Evolutionary conservation across 2,113 vertebrate species (phyloP).

Genomic region (Callionymus lyra): DNA sequence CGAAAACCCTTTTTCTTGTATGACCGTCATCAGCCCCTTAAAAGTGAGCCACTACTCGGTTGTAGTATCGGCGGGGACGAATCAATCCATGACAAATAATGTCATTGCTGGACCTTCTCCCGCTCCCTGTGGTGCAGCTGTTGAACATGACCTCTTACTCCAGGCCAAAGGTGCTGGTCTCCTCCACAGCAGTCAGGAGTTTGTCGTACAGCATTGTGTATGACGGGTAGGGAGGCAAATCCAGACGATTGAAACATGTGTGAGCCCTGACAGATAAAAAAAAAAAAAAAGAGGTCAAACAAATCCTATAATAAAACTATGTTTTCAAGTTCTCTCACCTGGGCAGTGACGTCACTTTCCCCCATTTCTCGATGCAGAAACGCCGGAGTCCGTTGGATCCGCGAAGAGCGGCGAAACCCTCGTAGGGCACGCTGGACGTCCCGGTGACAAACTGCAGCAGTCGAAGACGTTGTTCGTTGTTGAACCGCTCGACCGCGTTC

Average conservation of each 20-base stretch:
- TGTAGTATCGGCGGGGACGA: not conserved
- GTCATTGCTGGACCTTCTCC: no score
- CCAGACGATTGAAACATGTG: slow-evolving; percentile 95
- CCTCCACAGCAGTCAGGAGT: slow-evolving; percentile 91
- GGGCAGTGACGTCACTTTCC: slow-evolving; percentile 91
- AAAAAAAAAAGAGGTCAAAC: not conserved
- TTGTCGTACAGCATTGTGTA: slow-evolving; percentile 95
- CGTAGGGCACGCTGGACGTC: slow-evolving; percentile 92
- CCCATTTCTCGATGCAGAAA: slow-evolving; percentile 99
- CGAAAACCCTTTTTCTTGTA: no score
- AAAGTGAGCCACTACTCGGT: not conserved
- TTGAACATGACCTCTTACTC: slow-evolving; percentile 69
- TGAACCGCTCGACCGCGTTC: slow-evolving; percentile 90
- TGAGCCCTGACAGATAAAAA: slow-evolving; percentile 76
- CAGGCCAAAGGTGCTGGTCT: slow-evolving; percentile 97
- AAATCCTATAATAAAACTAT: not conserved
- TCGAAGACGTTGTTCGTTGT: slow-evolving; percentile 91
- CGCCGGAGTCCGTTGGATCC: slow-evolving; percentile 90
- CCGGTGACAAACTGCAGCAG: slow-evolving; percentile 94
- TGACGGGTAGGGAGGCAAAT: slow-evolving; percentile 93
- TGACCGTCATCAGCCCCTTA: slow-evolving; percentile 3
- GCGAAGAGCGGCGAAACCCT: slow-evolving; percentile 86
- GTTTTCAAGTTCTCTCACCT: slow-evolving; percentile 62
- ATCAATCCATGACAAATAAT: not conserved
- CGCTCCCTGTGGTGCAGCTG: no score